Percentiles rank a stretch among this genome's conserved stretches.
These are phyloP conservation scores for Cervus canadensis DNA, from an alignment of 2,113 vertebrate genomes.

Conservation along the genomic window DNA sequence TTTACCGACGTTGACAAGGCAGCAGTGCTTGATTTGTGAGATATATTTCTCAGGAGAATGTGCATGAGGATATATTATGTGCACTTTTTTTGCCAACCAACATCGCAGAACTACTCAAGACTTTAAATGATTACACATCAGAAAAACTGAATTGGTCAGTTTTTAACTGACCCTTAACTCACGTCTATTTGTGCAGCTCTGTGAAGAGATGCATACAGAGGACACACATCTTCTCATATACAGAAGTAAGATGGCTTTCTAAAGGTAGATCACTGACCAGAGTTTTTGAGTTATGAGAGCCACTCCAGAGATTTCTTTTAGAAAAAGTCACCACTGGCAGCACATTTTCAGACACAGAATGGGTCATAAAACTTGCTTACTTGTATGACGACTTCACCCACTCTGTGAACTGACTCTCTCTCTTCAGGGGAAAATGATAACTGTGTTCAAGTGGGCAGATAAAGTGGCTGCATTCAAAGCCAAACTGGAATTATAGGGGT, in stretches of 20 bases:
- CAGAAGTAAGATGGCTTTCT: not conserved
- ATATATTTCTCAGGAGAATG: not conserved
- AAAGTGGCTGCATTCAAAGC: not conserved
- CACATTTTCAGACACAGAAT: not conserved
- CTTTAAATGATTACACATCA: not conserved
- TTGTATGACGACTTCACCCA: not conserved
- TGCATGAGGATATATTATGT: not conserved
- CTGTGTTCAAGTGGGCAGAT: not conserved
- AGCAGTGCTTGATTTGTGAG: not conserved
- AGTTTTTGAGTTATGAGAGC: not conserved
- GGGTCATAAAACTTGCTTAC: not conserved
- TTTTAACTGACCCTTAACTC: not conserved
- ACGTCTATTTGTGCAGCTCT: not conserved
- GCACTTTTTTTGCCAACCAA: not conserved
- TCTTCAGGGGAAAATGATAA: not conserved
- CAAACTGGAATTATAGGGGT: not conserved
- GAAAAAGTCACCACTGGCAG: not conserved
- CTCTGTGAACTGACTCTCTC: not conserved
- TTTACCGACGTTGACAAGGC: not conserved
- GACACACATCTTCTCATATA: not conserved
- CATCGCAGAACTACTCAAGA: not conserved
- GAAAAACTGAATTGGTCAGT: not conserved
- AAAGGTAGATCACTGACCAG: not conserved
- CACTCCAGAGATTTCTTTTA: not conserved
- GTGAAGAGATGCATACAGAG: not conserved